Conservation (phyloP, 1,140 invertebrate genomes). For the Drosophila tsacasi region DNA sequence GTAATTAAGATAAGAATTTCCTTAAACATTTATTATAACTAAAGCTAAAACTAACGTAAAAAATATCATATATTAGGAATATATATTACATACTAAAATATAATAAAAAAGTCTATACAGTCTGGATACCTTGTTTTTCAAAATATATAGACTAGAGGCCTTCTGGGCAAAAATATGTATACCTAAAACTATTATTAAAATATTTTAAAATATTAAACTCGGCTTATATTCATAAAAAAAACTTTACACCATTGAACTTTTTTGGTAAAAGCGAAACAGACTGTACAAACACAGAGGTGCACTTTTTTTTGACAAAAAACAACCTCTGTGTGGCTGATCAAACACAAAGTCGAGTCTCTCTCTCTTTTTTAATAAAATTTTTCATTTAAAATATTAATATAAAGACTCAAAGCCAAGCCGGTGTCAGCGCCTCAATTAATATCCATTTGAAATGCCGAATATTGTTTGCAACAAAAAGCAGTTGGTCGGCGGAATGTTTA, state of each 20-base stretch:
- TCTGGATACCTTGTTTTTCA: too few relatives aligned
- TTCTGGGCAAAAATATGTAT: too few relatives aligned
- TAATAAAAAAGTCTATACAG: too few relatives aligned
- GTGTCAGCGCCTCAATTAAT: conserved; percentile 30
- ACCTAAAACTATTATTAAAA: too few relatives aligned
- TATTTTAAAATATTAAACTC: too few relatives aligned
- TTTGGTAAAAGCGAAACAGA: background rate
- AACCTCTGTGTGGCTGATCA: background rate
- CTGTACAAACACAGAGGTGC: background rate
- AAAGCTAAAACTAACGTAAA: too few relatives aligned
- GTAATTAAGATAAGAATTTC: too few relatives aligned
- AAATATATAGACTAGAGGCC: background rate
- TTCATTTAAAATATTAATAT: background rate
- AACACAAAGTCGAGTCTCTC: background rate
- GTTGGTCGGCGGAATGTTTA: conserved; percentile 9
- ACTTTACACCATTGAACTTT: background rate
- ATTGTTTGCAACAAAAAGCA: background rate
- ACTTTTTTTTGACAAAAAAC: background rate
- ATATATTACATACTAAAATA: too few relatives aligned
- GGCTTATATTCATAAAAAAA: too few relatives aligned
- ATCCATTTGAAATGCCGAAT: conserved; percentile 18
- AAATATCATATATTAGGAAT: too few relatives aligned
- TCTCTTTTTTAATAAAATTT: background rate
- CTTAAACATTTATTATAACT: too few relatives aligned
- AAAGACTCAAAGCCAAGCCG: background rate